These are phyloP conservation scores for Climacteris rufus DNA, from an alignment of 2,113 vertebrate genomes.

Conservation along the genomic window DNA sequence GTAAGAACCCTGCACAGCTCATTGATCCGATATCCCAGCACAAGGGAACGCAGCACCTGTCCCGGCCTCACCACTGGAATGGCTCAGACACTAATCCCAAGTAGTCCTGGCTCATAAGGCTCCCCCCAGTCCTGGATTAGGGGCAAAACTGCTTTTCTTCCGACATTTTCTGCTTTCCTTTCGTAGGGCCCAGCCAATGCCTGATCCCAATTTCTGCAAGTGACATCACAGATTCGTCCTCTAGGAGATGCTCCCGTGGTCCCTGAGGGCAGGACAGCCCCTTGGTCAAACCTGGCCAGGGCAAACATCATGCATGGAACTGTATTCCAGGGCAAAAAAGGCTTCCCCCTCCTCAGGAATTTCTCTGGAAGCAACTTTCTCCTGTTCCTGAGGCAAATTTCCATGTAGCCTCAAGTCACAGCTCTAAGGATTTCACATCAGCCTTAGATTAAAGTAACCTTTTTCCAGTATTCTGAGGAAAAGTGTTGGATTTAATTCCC, in stretches of 20 bases:
- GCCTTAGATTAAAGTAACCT: not conserved
- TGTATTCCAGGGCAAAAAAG: not conserved
- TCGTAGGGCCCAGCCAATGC: not conserved
- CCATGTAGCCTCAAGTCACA: not conserved
- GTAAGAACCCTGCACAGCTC: not conserved
- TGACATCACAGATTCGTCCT: not conserved
- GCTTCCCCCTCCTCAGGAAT: not conserved
- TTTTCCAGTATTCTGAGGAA: not conserved
- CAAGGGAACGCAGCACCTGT: too few species aligned
- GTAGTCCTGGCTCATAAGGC: not conserved
- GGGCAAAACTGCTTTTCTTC: not conserved
- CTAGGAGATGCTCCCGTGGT: not conserved
- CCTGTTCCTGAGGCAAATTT: not conserved
- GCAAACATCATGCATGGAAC: not conserved
- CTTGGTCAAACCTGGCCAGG: not conserved
- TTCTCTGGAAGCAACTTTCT: not conserved
- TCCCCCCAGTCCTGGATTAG: not conserved
- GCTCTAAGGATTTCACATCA: not conserved
- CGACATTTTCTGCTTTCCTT: not conserved
- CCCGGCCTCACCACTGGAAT: not conserved
- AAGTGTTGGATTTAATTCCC: not conserved
- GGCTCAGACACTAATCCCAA: not conserved
- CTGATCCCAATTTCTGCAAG: not conserved
- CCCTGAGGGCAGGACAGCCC: not conserved
- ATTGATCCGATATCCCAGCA: rapidly evolving